phyloP scores from a whole-genome alignment of 2,888 invertebrate species.

The Papilio demoleus region DNA sequence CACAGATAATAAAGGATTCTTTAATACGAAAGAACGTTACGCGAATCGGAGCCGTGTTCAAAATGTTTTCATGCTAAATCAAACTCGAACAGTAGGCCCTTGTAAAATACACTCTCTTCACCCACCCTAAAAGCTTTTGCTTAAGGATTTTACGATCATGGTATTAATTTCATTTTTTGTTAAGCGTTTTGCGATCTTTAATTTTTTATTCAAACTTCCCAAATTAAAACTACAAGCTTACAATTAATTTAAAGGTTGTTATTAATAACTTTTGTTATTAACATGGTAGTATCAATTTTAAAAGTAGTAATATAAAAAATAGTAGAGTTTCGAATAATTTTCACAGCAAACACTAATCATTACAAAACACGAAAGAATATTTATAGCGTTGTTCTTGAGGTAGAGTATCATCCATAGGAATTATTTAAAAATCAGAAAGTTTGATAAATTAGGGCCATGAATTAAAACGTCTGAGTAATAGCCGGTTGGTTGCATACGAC shows the following conservation, averaged over 20 bases:
- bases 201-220: neutral
- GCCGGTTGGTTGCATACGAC: constrained; percentile 31
- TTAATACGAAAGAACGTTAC: constrained; percentile 74
- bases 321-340: too few relatives aligned
- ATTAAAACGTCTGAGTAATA: constrained; percentile 39
- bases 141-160: constrained; percentile 48
- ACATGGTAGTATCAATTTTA: too few relatives aligned
- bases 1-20: constrained; percentile 71
- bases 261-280: neutral
- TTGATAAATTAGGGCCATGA: constrained; percentile 37
- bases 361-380: neutral
- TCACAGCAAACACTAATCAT: neutral
- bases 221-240: too few relatives aligned
- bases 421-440: constrained; percentile 7
- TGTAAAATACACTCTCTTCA: constrained; percentile 69
- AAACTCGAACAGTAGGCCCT: constrained; percentile 68
- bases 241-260: neutral
- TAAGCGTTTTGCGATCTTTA: neutral
- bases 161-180: constrained; percentile 19
- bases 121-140: constrained; percentile 62
- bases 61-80: constrained; percentile 79
- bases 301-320: neutral
- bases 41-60: constrained; percentile 65
- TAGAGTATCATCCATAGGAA: neutral
- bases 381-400: neutral